Conservation (phyloP, 2,797 vertebrate species). For the Propithecus deckenii region DNA sequence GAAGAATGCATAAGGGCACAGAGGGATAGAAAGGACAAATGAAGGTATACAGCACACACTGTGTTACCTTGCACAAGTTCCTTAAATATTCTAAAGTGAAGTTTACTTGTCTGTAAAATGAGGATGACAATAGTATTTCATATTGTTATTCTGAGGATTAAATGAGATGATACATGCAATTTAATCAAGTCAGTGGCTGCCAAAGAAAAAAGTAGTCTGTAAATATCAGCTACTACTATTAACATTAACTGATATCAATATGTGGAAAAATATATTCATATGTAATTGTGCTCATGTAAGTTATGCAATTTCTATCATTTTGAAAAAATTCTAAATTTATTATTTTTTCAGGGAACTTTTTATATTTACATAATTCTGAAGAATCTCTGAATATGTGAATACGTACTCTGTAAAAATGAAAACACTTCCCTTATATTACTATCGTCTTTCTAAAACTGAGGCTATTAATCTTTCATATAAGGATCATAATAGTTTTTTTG, state of each 20-base stretch:
- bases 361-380: neutral
- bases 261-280: neutral
- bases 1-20: neutral
- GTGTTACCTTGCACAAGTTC: neutral
- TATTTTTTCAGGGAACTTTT: neutral
- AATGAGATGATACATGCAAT: neutral
- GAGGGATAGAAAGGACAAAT: neutral
- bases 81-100: neutral
- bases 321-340: neutral
- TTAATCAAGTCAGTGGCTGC: neutral
- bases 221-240: neutral
- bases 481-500: neutral
- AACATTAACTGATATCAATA: neutral
- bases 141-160: neutral
- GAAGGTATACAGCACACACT: neutral
- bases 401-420: neutral
- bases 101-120: neutral
- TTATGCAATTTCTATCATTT: neutral
- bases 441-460: neutral
- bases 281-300: neutral
- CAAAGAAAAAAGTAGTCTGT: neutral
- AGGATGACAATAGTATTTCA: neutral
- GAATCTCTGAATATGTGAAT: neutral
- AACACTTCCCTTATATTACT: neutral
- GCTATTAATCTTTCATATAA: neutral